Evolutionary conservation across 2,113 vertebrate species (phyloP).

Genomic region (Tachycineta bicolor): DNA sequence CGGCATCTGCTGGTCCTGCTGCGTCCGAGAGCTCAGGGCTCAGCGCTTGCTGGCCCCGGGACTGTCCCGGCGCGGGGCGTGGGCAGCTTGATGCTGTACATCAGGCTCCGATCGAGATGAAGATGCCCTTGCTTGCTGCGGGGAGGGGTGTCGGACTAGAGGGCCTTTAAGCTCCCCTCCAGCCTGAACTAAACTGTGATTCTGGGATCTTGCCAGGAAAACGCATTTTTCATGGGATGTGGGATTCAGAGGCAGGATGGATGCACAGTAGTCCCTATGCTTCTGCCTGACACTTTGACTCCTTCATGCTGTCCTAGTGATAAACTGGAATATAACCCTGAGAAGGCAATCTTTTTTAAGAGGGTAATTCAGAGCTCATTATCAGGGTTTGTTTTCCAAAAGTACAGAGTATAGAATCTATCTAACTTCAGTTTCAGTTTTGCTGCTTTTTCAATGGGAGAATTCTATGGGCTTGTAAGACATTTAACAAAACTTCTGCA

Average conservation of each 20-base stretch:
- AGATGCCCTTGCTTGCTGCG: background rate
- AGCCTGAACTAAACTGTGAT: background rate
- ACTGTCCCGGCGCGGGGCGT: background rate
- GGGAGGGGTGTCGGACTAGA: no score
- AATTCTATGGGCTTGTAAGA: background rate
- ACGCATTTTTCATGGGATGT: background rate
- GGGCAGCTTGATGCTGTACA: background rate
- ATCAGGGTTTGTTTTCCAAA: background rate
- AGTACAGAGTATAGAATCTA: rapidly evolving
- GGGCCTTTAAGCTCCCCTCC: no score
- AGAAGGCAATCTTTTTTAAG: background rate
- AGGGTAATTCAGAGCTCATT: background rate
- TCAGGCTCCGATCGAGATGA: background rate
- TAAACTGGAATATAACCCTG: background rate
- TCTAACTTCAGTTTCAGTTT: background rate
- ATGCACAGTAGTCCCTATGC: rapidly evolving
- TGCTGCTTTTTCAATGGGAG: background rate
- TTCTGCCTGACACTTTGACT: background rate
- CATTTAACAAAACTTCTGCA: background rate
- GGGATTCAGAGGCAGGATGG: no score
- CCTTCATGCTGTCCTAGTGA: background rate
- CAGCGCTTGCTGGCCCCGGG: background rate
- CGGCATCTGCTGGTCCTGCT: background rate
- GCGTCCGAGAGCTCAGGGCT: background rate
- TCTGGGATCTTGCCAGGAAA: background rate